A percentile compares a stretch with the other conserved stretches of the same genome.
Evolutionary conservation across 2,888 invertebrate species (phyloP).

Genomic region (Luperina nickerlii): DNA sequence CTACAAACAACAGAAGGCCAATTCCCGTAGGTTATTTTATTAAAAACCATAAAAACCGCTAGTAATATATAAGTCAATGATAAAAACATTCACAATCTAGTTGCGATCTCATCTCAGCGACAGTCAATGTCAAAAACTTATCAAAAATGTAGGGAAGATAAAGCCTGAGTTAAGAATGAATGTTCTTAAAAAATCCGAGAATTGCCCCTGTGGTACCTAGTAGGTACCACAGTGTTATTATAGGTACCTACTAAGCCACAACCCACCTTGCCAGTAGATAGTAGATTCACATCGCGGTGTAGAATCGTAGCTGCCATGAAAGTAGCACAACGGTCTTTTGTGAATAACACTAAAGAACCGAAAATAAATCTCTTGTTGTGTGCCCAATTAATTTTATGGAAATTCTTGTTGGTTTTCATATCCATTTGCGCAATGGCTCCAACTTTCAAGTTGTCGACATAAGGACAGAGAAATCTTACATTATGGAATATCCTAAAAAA

Average conservation of each 20-base stretch:
- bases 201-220: not conserved
- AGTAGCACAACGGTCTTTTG: slow-evolving; percentile 92
- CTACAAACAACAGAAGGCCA: not conserved
- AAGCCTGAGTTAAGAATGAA: too few species aligned
- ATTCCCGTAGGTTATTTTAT: not conserved
- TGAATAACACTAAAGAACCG: slow-evolving; percentile 93
- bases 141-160: too few species aligned
- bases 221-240: slow-evolving; percentile 31
- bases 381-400: slow-evolving; percentile 81
- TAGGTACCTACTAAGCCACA: not conserved
- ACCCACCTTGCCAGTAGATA: slow-evolving; percentile 79
- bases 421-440: slow-evolving; percentile 81
- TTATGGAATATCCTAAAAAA: slow-evolving; percentile 82
- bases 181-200: not conserved
- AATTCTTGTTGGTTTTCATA: slow-evolving; percentile 70
- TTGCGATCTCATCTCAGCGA: too few species aligned
- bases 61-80: too few species aligned
- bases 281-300: slow-evolving; percentile 85
- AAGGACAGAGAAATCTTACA: slow-evolving; percentile 82
- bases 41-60: not conserved
- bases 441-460: slow-evolving; percentile 77
- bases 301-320: slow-evolving; percentile 92
- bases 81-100: not conserved
- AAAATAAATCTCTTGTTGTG: slow-evolving; percentile 91
- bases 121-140: too few species aligned